Evolutionary conservation across 2,113 vertebrate species (phyloP), one percentile per base, ranked within the genome.

Genomic region (Corvus cornix): DNA sequence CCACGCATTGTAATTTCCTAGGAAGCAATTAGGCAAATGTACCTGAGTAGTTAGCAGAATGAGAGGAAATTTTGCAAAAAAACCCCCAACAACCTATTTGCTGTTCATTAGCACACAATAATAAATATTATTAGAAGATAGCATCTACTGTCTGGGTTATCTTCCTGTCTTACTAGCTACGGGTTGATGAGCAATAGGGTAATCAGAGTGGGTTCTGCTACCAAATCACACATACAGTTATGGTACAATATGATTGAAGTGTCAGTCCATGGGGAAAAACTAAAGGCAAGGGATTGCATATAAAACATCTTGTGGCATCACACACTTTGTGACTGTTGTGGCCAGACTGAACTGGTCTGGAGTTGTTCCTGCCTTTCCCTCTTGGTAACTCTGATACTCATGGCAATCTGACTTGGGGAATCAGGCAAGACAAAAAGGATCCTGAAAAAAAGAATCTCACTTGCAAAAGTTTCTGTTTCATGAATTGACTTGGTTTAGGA

Each of bases 1-100:
- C 83, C 11, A 35, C 0, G 0, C 1, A 4, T 51, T 59, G 3
- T 49, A 17, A 64, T 67, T 81, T 72, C n/a, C 7, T 31, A 20
- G 31, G 76, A 84, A 93, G 16, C 23, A 52, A 10, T 37, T 76
- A 43, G 53, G 44, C 37, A 58, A 49, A 43, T 10, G 11, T 31
- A 28, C 24, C 33, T 15, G 24, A 73, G 27, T 64, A 64, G 41
- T 37, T 88, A 39, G 43, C 23, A 80, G 64, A 90, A 68, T 56
- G 14, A 12, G 30, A 60, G 16, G 33, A n/a, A 4, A 3, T 31
- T 56, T 30, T 44, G 39, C 10, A 27, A 28, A 68, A 56, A 56
- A 56, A 49, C 4, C 2, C 31, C 11, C 6, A 48, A 35, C 33
- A 31, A n/a, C 16, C 3, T 8, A 24, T 13, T 41, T 66, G 11